A percentile compares a stretch with the other conserved stretches of the same genome.
phyloP scores from a whole-genome alignment of 2,797 vertebrate species.

The Lepus oiostolus region DNA sequence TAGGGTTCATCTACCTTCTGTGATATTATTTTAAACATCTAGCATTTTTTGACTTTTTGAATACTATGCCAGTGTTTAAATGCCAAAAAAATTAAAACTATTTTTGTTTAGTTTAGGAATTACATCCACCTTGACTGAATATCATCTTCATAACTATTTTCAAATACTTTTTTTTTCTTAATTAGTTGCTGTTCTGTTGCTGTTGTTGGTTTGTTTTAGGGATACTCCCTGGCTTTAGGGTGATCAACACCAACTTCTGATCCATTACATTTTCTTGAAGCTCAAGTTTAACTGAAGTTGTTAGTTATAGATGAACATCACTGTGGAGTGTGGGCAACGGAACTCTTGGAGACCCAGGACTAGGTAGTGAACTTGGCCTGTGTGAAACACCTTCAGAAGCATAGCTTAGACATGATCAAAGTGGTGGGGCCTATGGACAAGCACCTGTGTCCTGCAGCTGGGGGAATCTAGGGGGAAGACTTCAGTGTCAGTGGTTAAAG shows the following conservation, averaged over 20 bases:
- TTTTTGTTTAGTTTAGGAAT: neutral
- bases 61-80: no score
- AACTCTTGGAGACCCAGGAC: neutral
- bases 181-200: neutral
- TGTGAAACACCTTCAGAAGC: no score
- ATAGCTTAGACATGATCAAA: no score
- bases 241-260: neutral
- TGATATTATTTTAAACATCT: no score
- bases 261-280: slow-evolving; percentile 47
- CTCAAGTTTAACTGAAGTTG: neutral
- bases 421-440: no score
- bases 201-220: neutral
- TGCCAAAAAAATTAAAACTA: no score
- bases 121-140: neutral
- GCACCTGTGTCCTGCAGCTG: no score
- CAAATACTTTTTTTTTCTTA: neutral
- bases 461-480: no score
- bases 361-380: no score
- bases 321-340: neutral
- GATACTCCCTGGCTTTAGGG: neutral
- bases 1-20: no score
- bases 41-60: no score
- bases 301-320: neutral
- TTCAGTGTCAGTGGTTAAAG: no score
- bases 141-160: neutral